Evolutionary conservation across 2,113 vertebrate species (phyloP).

Genomic region (Gopherus evgoodei): DNA sequence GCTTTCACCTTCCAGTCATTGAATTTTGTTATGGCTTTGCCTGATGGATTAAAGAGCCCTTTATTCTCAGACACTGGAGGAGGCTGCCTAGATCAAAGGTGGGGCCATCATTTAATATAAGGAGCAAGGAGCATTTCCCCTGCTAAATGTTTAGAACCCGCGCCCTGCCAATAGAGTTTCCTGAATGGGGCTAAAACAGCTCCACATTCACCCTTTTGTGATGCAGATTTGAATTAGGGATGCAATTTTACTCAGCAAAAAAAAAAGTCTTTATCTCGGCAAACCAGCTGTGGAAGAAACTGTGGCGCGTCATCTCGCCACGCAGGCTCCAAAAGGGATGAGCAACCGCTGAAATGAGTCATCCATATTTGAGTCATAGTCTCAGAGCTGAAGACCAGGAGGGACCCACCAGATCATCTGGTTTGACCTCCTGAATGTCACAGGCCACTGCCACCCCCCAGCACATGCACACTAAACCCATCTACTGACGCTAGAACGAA

Average conservation of each 20-base stretch:
- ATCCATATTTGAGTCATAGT: accelerated
- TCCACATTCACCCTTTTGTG: not conserved
- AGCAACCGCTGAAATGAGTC: not conserved
- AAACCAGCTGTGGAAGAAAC: not conserved
- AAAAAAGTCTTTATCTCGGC: not conserved
- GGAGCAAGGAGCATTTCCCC: not conserved
- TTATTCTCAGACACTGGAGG: not conserved
- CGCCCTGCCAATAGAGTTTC: accelerated
- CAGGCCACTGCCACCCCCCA: not conserved
- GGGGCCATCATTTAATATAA: not conserved
- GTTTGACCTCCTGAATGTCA: not conserved
- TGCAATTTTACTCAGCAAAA: not conserved
- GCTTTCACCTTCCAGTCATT: not conserved
- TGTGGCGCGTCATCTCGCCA: accelerated
- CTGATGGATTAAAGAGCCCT: not conserved
- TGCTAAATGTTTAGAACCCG: not conserved
- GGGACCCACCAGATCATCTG: not conserved
- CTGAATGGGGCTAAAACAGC: not conserved
- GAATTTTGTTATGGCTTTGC: not conserved
- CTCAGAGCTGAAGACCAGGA: not conserved
- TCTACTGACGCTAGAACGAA: not conserved
- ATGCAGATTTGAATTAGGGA: not conserved
- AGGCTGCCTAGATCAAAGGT: not conserved
- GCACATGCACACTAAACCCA: not conserved
- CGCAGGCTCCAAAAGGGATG: not conserved